Evolutionary conservation across 1,140 invertebrate species (phyloP).

Genomic region (Caenorhabditis brenneri): DNA sequence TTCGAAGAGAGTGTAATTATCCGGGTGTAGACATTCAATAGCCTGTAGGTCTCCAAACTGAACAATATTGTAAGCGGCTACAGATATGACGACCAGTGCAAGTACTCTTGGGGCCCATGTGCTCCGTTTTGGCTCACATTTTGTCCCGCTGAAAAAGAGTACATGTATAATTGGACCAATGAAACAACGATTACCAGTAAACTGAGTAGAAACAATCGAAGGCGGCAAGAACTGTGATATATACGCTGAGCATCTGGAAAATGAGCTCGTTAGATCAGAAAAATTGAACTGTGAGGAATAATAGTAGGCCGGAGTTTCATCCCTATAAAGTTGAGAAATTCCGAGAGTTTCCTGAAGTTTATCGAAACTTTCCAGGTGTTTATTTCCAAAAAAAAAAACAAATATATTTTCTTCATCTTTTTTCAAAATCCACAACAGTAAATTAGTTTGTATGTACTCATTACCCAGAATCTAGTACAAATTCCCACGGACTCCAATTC

Average conservation of each 20-base stretch:
- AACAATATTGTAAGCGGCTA: constrained; percentile 58
- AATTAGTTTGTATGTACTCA: too few species aligned
- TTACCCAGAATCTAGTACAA: too few species aligned
- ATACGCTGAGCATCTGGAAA: constrained; percentile 61
- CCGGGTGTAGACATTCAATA: constrained; percentile 54
- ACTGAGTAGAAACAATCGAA: constrained; percentile 61
- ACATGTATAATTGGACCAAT: background rate
- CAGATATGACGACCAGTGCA: constrained; percentile 44
- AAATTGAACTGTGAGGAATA: too few species aligned
- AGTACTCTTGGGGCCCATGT: constrained; percentile 46
- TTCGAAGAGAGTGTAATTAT: constrained; percentile 51
- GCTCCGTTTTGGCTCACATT: constrained; percentile 47
- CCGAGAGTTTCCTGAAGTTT: too few species aligned
- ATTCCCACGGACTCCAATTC: too few species aligned
- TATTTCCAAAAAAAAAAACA: too few species aligned
- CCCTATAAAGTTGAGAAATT: too few species aligned
- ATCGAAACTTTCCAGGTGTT: too few species aligned
- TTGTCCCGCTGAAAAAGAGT: constrained; percentile 14
- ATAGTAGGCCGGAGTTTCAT: too few species aligned
- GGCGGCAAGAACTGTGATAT: constrained; percentile 63
- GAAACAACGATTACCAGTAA: constrained; percentile 9
- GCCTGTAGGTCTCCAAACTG: constrained; percentile 61
- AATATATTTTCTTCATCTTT: too few species aligned
- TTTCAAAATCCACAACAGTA: too few species aligned
- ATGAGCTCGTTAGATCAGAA: too few species aligned